phyloP scores from a whole-genome alignment of 1,140 invertebrate species.

The Neotoxoptera formosana region DNA sequence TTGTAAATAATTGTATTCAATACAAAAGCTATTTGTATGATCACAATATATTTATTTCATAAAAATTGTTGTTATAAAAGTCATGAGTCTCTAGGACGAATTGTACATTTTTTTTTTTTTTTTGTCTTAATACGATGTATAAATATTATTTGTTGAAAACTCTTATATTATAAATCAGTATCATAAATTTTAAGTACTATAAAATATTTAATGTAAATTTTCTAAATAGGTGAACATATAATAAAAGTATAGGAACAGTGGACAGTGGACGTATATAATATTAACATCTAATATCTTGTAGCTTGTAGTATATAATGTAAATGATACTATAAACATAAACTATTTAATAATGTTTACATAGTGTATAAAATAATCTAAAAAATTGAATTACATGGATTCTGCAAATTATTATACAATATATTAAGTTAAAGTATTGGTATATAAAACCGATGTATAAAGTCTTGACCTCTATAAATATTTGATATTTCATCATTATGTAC shows the following conservation, averaged over 20 bases:
- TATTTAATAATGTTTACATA: conserved; percentile 16
- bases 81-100: background rate
- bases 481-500: conserved; percentile 10
- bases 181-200: conserved; percentile 7
- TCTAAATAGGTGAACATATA: background rate
- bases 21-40: background rate
- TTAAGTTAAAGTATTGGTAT: conserved; percentile 26
- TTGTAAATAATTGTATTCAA: background rate
- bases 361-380: background rate
- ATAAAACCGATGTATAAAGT: conserved; percentile 3
- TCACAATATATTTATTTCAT: conserved; percentile 19
- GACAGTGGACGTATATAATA: conserved; percentile 4
- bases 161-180: background rate
- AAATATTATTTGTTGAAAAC: conserved; percentile 18
- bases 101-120: conserved; percentile 10
- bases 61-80: background rate
- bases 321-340: background rate
- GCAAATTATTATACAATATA: conserved; percentile 21
- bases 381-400: background rate
- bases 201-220: conserved; percentile 20
- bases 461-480: conserved; percentile 25
- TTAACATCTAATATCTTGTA: conserved; percentile 30
- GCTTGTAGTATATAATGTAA: background rate
- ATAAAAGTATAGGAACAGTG: conserved; percentile 36
- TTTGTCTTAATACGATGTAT: background rate